Base-by-base conservation (phyloP, 2,888 invertebrate species). In the Spilosoma lubricipeda region DNA sequence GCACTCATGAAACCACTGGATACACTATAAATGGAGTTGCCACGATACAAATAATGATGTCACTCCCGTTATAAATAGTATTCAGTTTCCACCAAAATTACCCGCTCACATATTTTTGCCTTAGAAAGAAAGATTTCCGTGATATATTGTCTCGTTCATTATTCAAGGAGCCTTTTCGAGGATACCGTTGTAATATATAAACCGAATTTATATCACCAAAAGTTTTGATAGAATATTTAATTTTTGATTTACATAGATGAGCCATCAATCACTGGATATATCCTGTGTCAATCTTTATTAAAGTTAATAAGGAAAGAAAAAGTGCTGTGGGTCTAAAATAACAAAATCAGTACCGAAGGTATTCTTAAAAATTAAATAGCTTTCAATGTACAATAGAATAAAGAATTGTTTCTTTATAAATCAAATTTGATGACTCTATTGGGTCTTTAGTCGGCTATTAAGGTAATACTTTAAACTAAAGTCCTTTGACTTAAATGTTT, bases 1-100 rank as follows among this genome's bases (percentile, higher is more conserved):
- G 87, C 90, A 90, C 90, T 90, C 88, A 86, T 88, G 89, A 89
- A 92, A 93, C 93, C 91, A 85, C 93, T 89, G 87, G 89, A 90
- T 92, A 88, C 90, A 92, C 90, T 90, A 87, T 90, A 89, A 91
- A 90, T 88, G 81, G 82, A 91, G 88, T 88, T 82, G 78, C 80
- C 78, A 84, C 85, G 82, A 85, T 85, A 87, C 85, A 88, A 88
- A 87, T 88, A 86, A 85, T 85, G 77, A 78, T 80, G 80, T 77
- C 76, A 77, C 77, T 65, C 67, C 27, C 36, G 67, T 80, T 76
- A 85, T 77, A 83, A 83, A 78, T 80, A 78, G 78, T 59, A 68
- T 45, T 66, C 68, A 66, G 72, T 27, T 70, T 52, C 65, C 71
- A 59, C 67, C 66, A 42, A 77, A 79, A 78, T 81, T 74, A 72